Conservation (phyloP, 2,888 invertebrate species). For the Dryadula phaetusa region DNA sequence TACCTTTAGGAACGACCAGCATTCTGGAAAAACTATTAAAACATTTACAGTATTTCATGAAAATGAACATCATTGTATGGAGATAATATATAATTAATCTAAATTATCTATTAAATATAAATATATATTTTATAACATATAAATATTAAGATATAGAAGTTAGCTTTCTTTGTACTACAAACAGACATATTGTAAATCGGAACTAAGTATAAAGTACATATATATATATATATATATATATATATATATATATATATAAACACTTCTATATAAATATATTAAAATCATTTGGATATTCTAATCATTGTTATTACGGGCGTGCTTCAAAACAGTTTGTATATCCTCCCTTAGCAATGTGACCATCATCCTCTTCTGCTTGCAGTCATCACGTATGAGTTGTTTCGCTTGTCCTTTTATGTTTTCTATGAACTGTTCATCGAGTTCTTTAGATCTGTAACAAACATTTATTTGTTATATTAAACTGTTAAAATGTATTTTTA, state of each 20-base stretch:
- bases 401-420: constrained; percentile 53
- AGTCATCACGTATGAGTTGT: constrained; percentile 57
- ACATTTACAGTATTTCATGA: not conserved
- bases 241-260: too few species aligned
- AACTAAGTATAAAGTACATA: too few species aligned
- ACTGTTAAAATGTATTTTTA: not conserved
- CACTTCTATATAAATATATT: not conserved
- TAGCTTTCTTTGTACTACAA: too few species aligned
- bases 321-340: constrained; percentile 52
- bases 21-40: not conserved
- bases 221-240: not conserved
- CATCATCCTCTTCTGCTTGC: constrained; percentile 58
- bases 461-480: not conserved
- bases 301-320: not conserved
- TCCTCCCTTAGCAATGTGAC: constrained; percentile 61
- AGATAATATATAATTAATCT: too few species aligned
- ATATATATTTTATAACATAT: too few species aligned
- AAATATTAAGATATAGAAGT: too few species aligned
- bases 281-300: not conserved
- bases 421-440: constrained; percentile 52
- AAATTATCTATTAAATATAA: not conserved
- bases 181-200: too few species aligned
- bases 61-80: too few species aligned
- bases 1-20: not conserved
- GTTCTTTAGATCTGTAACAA: constrained; percentile 53